Percentiles rank a stretch among this genome's conserved stretches.
These are phyloP conservation scores for Folsomia manolachei DNA, from an alignment of 2,888 invertebrate genomes.

Conservation along the genomic window DNA sequence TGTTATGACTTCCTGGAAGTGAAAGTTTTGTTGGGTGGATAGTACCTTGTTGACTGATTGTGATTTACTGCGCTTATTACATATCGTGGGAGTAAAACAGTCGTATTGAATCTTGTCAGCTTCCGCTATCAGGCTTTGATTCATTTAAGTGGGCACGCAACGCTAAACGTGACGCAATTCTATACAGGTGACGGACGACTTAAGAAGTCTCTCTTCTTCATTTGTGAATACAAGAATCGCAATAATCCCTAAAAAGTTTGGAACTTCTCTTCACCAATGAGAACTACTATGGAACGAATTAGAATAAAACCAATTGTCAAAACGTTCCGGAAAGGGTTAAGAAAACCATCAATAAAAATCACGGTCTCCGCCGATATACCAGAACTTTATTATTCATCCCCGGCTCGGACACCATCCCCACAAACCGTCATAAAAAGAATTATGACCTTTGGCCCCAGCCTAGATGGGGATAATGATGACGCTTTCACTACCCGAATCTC, in stretches of 20 bases:
- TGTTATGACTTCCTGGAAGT: background rate
- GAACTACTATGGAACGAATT: slow-evolving; percentile 10
- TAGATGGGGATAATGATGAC: slow-evolving; percentile 23
- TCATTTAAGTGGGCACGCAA: slow-evolving; percentile 23
- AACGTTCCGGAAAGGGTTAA: background rate
- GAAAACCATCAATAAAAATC: slow-evolving; percentile 40
- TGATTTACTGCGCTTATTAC: background rate
- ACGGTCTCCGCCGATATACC: slow-evolving; percentile 45
- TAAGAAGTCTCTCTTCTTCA: too few relatives aligned
- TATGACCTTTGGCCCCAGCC: slow-evolving; percentile 18
- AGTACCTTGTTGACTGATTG: background rate
- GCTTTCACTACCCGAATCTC: slow-evolving; percentile 29
- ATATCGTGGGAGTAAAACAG: background rate
- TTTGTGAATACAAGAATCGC: too few relatives aligned
- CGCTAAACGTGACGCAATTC: too few relatives aligned
- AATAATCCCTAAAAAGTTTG: too few relatives aligned
- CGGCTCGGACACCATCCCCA: background rate
- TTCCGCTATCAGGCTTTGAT: too few relatives aligned
- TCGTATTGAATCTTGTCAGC: background rate
- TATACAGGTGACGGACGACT: too few relatives aligned
- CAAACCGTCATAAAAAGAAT: slow-evolving; percentile 25
- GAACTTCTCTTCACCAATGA: too few relatives aligned
- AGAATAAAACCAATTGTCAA: background rate
- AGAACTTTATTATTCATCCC: slow-evolving; percentile 7
- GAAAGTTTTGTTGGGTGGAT: background rate